phyloP scores from a whole-genome alignment of 2,888 invertebrate genomes.

The Eudasyphora cyanicolor region DNA sequence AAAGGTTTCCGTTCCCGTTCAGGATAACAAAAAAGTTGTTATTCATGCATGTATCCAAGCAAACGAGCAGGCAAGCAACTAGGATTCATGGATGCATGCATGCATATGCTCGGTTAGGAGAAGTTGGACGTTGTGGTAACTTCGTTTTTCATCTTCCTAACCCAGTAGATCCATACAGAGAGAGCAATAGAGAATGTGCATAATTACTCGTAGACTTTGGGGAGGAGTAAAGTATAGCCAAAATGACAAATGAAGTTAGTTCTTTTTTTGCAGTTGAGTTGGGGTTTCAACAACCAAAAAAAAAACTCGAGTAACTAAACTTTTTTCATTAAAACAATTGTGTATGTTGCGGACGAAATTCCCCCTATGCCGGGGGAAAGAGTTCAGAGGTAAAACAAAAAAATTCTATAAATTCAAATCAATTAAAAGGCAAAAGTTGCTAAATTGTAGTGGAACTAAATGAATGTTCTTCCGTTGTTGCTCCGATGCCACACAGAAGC shows the following conservation, averaged over 20 bases:
- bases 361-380: neutral
- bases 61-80: neutral
- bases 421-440: slow-evolving; percentile 50
- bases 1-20: slow-evolving; percentile 11
- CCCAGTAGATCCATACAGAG: neutral
- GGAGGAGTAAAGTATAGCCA: slow-evolving; percentile 37
- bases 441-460: neutral
- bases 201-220: slow-evolving; percentile 58
- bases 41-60: neutral
- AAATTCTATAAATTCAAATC: slow-evolving; percentile 51
- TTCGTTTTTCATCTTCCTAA: neutral
- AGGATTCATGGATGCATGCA: neutral
- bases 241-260: slow-evolving; percentile 59
- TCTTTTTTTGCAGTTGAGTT: neutral
- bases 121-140: neutral
- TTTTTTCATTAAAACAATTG: slow-evolving; percentile 41
- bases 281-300: slow-evolving; percentile 39
- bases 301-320: slow-evolving; percentile 25
- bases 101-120: neutral
- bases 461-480: neutral
- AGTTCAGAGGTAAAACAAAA: neutral
- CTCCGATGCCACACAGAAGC: too few relatives aligned
- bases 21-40: slow-evolving; percentile 4
- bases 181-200: too few relatives aligned
- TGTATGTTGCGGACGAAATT: neutral